Evolutionary conservation across 1,140 invertebrate genomes (phyloP), one percentile per base, ranked within the genome.

Genomic region (Pissodes strobi): DNA sequence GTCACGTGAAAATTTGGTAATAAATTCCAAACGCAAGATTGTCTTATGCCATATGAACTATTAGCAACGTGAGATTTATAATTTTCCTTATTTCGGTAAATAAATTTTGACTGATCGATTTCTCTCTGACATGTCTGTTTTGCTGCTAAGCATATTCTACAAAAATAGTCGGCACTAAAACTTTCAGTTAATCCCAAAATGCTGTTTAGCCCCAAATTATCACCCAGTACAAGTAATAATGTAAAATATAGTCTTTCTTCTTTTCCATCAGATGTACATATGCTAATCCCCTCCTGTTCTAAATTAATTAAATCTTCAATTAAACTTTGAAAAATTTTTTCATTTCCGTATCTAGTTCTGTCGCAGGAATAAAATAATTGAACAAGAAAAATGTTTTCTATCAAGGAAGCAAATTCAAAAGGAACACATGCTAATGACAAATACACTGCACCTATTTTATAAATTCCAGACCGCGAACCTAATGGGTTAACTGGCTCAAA

Each of bases 1-100:
- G 71, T 70, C 21, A 76, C 69, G 70, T 79, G 72, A 72, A 77
- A 80, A 64, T 69, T 64, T 22, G 56, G 48, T 5, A 78, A 37
- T 15, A 46, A 15, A 48, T 77, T 65, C 64, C 75, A 79, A 23
- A 75, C 46, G 55, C 75, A 79, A 45, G 56, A 49, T 66, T 73
- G 69, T 69, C 75, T 76, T 19, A 57, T 46, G 30, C 67, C 63
- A 48, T 19, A 22, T 17, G 22, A 23, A 12, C 10, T 12, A n/a
- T 21, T 2, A 51, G 21, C 12, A 49, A 10, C 12, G 41, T 65
- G 30, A 30, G 22, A 43, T 10, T 66, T 30, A 61, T 66, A 66
- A 45, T 49, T 49, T 53, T 64, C 38, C 38, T 13, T 30, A 2
- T 21, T 46, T 22, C 43, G 38, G 25, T 6, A 48, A 30, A 21